Conservation (phyloP, 2,113 vertebrate species). For the Spermophilus dauricus region DNA sequence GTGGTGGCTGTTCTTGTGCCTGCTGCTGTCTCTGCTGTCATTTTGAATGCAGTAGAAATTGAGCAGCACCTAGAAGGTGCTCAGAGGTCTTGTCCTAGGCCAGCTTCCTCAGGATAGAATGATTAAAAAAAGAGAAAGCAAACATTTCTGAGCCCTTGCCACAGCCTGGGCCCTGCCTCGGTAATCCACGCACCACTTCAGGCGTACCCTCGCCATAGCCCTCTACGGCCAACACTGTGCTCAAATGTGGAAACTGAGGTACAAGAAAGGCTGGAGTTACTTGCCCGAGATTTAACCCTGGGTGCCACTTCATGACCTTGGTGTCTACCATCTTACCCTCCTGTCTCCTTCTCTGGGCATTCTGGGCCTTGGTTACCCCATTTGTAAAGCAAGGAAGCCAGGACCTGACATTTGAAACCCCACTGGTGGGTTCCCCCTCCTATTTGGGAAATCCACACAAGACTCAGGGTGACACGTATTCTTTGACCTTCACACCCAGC, state of each 20-base stretch:
- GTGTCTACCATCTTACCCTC: background rate
- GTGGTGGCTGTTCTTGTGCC: background rate
- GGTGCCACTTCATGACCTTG: rapidly evolving
- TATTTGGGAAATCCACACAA: background rate
- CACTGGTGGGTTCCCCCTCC: rapidly evolving
- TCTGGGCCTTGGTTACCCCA: background rate
- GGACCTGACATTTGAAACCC: background rate
- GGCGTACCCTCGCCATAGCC: too few relatives aligned
- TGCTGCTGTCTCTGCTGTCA: background rate
- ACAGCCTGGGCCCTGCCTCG: too few relatives aligned
- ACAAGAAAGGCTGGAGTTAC: background rate
- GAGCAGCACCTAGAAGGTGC: too few relatives aligned
- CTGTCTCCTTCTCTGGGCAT: background rate
- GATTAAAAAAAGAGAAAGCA: background rate
- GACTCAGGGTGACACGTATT: rapidly evolving
- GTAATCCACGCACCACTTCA: rapidly evolving
- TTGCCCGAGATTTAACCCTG: too few relatives aligned
- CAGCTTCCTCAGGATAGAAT: too few relatives aligned
- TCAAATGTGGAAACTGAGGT: background rate
- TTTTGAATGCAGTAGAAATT: background rate
- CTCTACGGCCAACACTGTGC: background rate
- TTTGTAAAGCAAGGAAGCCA: background rate
- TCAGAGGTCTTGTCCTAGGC: background rate
- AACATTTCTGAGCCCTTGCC: background rate
- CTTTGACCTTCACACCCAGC: slow-evolving; percentile 79